Conservation (phyloP, 1,140 invertebrate genomes). For the Brachionus angularis region DNA sequence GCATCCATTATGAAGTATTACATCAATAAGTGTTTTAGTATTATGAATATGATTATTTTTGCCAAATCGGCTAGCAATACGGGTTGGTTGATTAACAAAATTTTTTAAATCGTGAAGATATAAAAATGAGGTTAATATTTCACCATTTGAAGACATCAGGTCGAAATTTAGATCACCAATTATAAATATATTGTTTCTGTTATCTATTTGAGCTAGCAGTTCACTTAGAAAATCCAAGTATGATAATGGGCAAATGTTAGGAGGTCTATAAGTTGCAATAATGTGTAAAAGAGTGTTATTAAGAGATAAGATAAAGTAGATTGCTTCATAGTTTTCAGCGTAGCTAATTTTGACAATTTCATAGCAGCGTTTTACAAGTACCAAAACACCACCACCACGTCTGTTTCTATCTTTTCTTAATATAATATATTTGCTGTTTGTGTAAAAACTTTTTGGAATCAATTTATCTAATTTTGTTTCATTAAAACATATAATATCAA, state of each 20-base stretch:
- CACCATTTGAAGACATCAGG: too few species aligned
- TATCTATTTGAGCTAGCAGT: neutral
- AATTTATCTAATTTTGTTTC: neutral
- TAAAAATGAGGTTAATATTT: too few species aligned
- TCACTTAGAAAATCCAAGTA: neutral
- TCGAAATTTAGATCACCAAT: neutral
- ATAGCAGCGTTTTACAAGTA: neutral
- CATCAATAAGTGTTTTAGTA: neutral
- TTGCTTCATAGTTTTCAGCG: neutral
- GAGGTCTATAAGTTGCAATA: neutral
- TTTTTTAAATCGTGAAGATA: neutral
- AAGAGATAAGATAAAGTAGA: neutral
- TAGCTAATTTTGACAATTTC: neutral
- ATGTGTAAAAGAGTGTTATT: neutral
- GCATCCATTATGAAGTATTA: neutral
- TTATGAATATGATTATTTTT: neutral
- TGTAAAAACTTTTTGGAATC: neutral
- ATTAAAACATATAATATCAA: neutral
- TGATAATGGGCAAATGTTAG: neutral
- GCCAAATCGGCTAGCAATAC: neutral
- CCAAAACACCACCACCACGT: neutral
- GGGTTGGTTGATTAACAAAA: neutral
- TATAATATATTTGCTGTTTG: neutral
- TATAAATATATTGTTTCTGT: neutral
- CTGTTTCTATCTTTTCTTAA: neutral